Conservation (phyloP, 2,113 vertebrate species). For the Rostratula benghalensis region DNA sequence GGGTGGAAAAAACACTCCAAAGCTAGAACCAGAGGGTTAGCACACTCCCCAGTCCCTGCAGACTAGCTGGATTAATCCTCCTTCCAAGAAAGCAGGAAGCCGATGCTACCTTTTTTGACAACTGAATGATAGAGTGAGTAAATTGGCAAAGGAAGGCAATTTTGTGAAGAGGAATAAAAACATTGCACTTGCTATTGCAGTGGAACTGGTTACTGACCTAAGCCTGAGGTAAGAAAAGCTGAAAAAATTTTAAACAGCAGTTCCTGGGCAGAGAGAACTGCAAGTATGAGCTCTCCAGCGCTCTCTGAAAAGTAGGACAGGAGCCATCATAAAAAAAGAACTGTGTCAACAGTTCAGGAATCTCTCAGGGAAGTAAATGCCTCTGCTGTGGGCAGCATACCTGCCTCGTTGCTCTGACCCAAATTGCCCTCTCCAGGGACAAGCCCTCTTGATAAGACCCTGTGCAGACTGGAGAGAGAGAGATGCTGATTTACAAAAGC, state of each 20-base stretch:
- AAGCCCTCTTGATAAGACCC: neutral
- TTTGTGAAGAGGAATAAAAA: neutral
- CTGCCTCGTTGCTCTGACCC: neutral
- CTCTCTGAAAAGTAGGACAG: constrained; percentile 49
- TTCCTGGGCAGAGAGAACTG: constrained; percentile 5
- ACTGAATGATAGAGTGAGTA: neutral
- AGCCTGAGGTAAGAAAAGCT: neutral
- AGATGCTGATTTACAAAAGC: neutral
- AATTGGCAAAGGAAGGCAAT: neutral
- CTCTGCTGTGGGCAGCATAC: neutral
- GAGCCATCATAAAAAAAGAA: constrained; percentile 31
- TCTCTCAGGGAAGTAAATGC: neutral
- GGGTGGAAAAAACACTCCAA: neutral
- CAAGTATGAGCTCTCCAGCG: neutral
- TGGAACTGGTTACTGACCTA: neutral
- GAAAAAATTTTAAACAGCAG: neutral
- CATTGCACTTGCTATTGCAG: neutral
- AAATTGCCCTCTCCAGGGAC: neutral
- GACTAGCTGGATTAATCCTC: neutral
- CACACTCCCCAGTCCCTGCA: neutral
- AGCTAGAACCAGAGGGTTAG: neutral
- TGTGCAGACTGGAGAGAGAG: neutral
- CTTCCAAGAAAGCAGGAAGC: neutral
- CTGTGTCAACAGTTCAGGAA: constrained; percentile 51
- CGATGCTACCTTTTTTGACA: neutral